A percentile compares a stretch with the other conserved stretches of the same genome.
These are phyloP conservation scores for Etheostoma perlongum DNA, from an alignment of 2,797 vertebrate species.

Conservation along the genomic window DNA sequence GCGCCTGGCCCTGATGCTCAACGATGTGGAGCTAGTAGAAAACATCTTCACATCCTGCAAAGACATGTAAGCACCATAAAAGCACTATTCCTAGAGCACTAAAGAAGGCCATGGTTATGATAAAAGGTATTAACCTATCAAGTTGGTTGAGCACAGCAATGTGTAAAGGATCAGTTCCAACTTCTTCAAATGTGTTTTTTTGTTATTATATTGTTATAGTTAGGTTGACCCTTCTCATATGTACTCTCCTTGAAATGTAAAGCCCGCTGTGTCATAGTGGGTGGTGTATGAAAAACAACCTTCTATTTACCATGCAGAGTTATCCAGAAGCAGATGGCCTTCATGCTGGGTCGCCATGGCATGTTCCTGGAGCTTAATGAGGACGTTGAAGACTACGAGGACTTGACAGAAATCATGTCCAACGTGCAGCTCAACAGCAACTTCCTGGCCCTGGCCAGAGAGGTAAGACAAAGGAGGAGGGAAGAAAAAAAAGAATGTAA, in stretches of 20 bases:
- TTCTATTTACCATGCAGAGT: constrained; percentile 82
- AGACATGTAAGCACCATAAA: constrained; percentile 90
- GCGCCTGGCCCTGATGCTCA: constrained; percentile 97
- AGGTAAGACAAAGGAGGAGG: constrained; percentile 83
- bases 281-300: not conserved
- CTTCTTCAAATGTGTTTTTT: not conserved
- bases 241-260: not conserved
- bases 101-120: not conserved
- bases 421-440: constrained; percentile 99
- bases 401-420: constrained; percentile 99
- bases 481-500: too few relatives aligned
- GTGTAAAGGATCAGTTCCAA: too few relatives aligned
- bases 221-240: not conserved
- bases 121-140: not conserved
- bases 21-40: constrained; percentile 96
- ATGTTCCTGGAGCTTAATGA: constrained; percentile 98
- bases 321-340: constrained; percentile 98
- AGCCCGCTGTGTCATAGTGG: not conserved
- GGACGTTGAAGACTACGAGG: constrained; percentile 97
- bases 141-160: too few relatives aligned
- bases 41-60: constrained; percentile 99
- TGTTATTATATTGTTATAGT: not conserved
- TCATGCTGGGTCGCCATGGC: constrained; percentile 97
- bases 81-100: not conserved
- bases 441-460: constrained; percentile 96